A percentile compares a stretch with the other conserved stretches of the same genome.
These are phyloP conservation scores for Dynastes maya DNA, from an alignment of 2,888 invertebrate genomes.

Conservation along the genomic window DNA sequence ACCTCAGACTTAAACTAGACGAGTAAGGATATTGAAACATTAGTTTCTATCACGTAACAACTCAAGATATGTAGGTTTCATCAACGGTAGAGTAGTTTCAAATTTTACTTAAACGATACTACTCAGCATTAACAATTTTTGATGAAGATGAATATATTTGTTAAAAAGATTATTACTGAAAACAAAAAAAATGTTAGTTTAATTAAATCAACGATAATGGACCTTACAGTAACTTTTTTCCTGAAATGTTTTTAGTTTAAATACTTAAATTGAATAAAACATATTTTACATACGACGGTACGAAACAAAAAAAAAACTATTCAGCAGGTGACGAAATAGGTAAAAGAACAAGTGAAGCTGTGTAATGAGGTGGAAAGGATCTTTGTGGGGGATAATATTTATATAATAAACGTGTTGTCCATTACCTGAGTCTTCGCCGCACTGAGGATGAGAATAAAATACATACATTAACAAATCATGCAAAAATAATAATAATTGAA, in stretches of 20 bases:
- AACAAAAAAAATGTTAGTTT: neutral
- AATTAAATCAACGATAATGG: no score
- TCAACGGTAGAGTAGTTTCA: neutral
- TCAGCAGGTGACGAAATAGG: constrained; percentile 52
- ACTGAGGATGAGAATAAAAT: constrained; percentile 57
- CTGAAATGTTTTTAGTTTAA: no score
- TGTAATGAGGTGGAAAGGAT: constrained; percentile 50
- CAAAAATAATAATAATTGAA: constrained; percentile 28
- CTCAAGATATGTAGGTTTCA: neutral
- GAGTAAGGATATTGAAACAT: neutral
- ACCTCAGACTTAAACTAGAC: constrained; percentile 23
- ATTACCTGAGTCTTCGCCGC: constrained; percentile 62
- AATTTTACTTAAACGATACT: neutral
- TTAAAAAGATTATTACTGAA: neutral
- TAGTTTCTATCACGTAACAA: neutral
- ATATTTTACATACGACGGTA: constrained; percentile 31
- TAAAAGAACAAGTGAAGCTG: constrained; percentile 55
- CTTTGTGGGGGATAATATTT: constrained; percentile 52
- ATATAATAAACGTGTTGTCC: constrained; percentile 54
- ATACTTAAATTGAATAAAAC: constrained; percentile 11
- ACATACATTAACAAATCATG: constrained; percentile 44
- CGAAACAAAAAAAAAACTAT: constrained; percentile 42
- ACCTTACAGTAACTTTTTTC: no score
- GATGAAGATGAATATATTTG: neutral
- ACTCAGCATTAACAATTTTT: no score